Evolutionary conservation across 2,113 vertebrate species (phyloP).

Genomic region (Mobula birostris): DNA sequence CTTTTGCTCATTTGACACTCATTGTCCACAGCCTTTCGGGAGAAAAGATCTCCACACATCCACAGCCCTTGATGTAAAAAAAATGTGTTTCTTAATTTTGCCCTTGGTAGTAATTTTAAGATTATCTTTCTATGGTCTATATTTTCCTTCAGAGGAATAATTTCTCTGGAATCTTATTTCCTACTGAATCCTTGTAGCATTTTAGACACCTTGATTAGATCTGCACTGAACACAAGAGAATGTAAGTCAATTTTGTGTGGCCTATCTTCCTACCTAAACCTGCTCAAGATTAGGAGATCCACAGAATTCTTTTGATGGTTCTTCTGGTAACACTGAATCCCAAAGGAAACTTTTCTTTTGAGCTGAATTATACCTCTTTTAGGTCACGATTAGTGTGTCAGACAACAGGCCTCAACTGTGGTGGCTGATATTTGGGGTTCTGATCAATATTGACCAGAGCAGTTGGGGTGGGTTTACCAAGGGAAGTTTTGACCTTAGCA

Average conservation of each 20-base stretch:
- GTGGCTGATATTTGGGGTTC: neutral
- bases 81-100: too few relatives aligned
- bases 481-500: too few relatives aligned
- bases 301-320: neutral
- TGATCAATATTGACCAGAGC: neutral
- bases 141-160: too few relatives aligned
- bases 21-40: too few relatives aligned
- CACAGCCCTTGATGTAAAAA: too few relatives aligned
- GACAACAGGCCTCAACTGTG: neutral
- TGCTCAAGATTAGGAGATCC: neutral
- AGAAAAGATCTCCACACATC: too few relatives aligned
- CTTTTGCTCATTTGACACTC: too few relatives aligned
- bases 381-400: too few relatives aligned
- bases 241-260: neutral
- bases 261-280: neutral
- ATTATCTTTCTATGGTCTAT: too few relatives aligned
- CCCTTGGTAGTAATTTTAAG: too few relatives aligned
- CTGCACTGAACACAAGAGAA: neutral
- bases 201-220: neutral
- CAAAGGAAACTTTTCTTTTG: neutral
- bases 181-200: neutral
- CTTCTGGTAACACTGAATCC: neutral
- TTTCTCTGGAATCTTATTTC: too few relatives aligned
- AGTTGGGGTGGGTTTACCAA: too few relatives aligned
- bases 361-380: neutral